Evolutionary conservation across 2,888 invertebrate species (phyloP).

Genomic region (Coenonympha arcania): DNA sequence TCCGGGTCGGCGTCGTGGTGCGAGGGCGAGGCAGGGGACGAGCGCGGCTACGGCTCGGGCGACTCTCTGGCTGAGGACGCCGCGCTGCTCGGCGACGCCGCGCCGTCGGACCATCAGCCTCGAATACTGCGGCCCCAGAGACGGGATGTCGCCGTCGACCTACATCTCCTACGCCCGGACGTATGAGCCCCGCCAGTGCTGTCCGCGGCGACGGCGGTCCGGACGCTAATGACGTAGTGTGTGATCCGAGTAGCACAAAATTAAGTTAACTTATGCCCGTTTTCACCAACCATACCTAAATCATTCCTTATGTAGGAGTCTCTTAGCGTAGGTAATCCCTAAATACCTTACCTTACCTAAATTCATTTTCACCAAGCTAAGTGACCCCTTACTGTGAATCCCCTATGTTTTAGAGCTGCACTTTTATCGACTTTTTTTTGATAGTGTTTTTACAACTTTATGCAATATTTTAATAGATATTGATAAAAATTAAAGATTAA

Average conservation of each 20-base stretch:
- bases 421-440: too few species aligned
- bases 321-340: too few species aligned
- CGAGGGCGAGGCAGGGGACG: constrained; percentile 69
- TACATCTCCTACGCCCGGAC: constrained; percentile 65
- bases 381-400: too few species aligned
- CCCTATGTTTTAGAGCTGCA: too few species aligned
- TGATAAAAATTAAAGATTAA: too few species aligned
- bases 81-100: constrained; percentile 55
- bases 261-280: too few species aligned
- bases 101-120: constrained; percentile 38
- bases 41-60: constrained; percentile 71
- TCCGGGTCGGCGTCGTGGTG: constrained; percentile 72
- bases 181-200: constrained; percentile 38
- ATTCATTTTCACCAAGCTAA: too few species aligned
- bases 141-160: constrained; percentile 65
- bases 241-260: constrained; percentile 15
- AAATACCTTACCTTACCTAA: too few species aligned
- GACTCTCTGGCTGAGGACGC: constrained; percentile 70
- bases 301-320: too few species aligned
- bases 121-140: constrained; percentile 52
- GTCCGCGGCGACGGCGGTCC: neutral
- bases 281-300: too few species aligned
- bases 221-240: constrained; percentile 4
- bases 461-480: too few species aligned
- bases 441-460: too few species aligned